Conservation (phyloP, 1,140 invertebrate species). For the Drosophila sulfurigaster region DNA sequence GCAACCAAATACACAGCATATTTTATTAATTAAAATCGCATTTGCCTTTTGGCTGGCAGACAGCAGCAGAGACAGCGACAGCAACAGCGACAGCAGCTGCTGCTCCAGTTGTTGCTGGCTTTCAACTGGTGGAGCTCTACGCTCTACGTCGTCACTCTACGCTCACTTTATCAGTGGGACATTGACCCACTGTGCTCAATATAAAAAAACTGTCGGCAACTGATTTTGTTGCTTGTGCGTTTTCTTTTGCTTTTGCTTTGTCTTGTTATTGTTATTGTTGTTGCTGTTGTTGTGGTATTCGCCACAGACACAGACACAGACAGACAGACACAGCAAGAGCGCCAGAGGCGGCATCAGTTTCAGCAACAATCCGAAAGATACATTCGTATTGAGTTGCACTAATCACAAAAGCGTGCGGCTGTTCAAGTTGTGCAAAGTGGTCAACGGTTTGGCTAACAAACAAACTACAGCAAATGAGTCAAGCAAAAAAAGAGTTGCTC, state of each 20-base stretch:
- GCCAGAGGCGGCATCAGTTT: slow-evolving; percentile 53
- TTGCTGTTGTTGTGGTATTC: slow-evolving; percentile 53
- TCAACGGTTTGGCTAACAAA: slow-evolving; percentile 12
- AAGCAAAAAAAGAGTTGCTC: slow-evolving; percentile 12
- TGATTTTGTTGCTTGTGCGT: slow-evolving; percentile 70
- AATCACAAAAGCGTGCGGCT: slow-evolving; percentile 68
- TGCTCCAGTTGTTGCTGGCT: slow-evolving; percentile 51
- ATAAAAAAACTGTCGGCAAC: slow-evolving; percentile 75
- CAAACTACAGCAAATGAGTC: too few relatives aligned
- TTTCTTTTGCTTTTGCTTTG: slow-evolving; percentile 63
- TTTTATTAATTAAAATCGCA: slow-evolving; percentile 83
- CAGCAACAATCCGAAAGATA: slow-evolving; percentile 56
- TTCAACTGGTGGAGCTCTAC: slow-evolving; percentile 38
- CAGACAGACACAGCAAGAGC: slow-evolving; percentile 59
- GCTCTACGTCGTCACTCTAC: slow-evolving; percentile 35
- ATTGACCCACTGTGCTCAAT: slow-evolving; percentile 82
- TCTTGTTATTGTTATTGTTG: slow-evolving; percentile 53
- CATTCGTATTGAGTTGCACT: slow-evolving; percentile 43
- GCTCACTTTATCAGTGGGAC: slow-evolving; percentile 82
- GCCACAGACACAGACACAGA: slow-evolving; percentile 46
- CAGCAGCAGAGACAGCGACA: slow-evolving; percentile 34
- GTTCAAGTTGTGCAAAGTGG: slow-evolving; percentile 38
- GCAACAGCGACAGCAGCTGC: slow-evolving; percentile 41
- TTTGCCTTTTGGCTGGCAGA: slow-evolving; percentile 61
- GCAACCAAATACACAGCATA: slow-evolving; percentile 74